Base-by-base conservation (phyloP, 2,797 vertebrate species). In the Mus spretus region DNA sequence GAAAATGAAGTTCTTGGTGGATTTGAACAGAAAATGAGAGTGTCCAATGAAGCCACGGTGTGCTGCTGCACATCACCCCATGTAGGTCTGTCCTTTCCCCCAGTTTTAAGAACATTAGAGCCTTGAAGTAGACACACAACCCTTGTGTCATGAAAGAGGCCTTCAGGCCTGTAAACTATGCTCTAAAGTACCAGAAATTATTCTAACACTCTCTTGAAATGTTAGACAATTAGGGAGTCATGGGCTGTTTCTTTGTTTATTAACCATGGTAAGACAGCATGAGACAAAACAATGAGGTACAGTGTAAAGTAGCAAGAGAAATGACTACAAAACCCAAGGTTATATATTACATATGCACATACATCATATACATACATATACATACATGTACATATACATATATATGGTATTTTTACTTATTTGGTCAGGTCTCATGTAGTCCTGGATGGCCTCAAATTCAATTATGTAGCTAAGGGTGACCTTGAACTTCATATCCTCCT, bases 201-300 rank as follows among this genome's bases (percentile, higher is more conserved):
- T 95, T 94, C 93, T 95, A 97, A 96, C 89, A 95, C 84, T 97
- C 89, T 97, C 82, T 89, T 80, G 97, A 97, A 97, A 63, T 95
- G 37, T 93, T 82, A 1, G 1, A 97, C 94, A 50, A 95, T 67
- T 85, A 87, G 96, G 84, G 97, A 7, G 1, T 86, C 92, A 95
- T 1, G 78, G 72, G 94, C 65, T 96, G 44, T 82, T 96, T 89
- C 77, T 90, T 81, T 93, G 86, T 67, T 94, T 96, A 95, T 50
- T 95, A 80, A 55, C 55, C 74, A 92, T 6, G 26, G 24, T 37
- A 63, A 88, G 47, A 85, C 2, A 77, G n/a, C 53, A 40, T 3
- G 75, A 55, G 93, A 61, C 22, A 98, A 70, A 92, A 78, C 26
- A 1, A 97, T 92, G 67, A 96, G 67, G 19, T 11, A 0, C 96